Evolutionary conservation across 2,888 invertebrate genomes (phyloP), one percentile per base, ranked within the genome.

Genomic region (Acanthopleura granulata): DNA sequence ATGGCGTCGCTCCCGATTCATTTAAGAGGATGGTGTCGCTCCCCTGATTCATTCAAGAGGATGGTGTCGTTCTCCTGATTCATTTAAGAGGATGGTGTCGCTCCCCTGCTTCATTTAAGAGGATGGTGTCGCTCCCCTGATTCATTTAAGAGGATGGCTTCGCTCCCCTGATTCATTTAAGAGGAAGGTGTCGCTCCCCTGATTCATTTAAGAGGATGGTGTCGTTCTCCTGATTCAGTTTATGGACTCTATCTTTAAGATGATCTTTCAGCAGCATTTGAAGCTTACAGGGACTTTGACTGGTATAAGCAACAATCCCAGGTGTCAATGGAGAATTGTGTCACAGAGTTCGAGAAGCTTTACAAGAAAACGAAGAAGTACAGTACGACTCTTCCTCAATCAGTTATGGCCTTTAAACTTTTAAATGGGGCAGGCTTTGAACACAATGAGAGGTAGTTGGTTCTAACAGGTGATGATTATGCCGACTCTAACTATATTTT

Each of bases 241-340:
- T 62, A 74, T 78, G 75, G 77, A 77, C 51, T 69, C 49, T 25
- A 77, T 77, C 16, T 78, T 75, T 51, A 78, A 77, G 70, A 75
- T 74, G 74, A 77, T 57, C 49, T 79, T 0, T 77, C 74, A 62
- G 72, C 76, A 30, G 78, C 75, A 25, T 78, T 76, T 76, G 76
- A 78, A 50, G 69, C 73, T n/a, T 77, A 79, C 62, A 72, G 74
- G 12, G 73, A 74, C 18, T 79, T 79, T 79, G 79, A 76, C 69
- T 62, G 75, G 49, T 78, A 74, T 57, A 74, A 57, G 70, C 15
- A 30, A 62, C 1, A 69, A 50, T 69, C 62, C 16, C 71, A 51
- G 12, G 25, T 51, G 16, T 62, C 73, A 25, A 78, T 78, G 74
- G 78, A 78, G 30, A 74, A 76, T 25, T 78, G 74, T 74, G 72